A percentile compares a stretch with the other conserved stretches of the same genome.
phyloP scores from a whole-genome alignment of 2,113 vertebrate species.

The Paraplagusia blochii region DNA sequence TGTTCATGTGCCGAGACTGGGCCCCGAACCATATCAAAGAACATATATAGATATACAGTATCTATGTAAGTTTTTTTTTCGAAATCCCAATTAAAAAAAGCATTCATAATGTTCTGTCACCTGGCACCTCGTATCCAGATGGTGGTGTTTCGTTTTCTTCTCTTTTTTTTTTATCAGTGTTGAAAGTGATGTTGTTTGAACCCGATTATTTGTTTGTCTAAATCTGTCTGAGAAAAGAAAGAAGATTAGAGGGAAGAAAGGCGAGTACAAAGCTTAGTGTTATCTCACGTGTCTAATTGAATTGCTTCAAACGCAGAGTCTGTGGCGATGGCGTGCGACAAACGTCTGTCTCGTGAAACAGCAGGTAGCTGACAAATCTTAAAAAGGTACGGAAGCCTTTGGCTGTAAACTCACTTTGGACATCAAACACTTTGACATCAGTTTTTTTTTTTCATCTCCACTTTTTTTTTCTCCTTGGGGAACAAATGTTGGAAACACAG shows the following conservation, averaged over 20 bases:
- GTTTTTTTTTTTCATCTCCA: slow-evolving; percentile 62
- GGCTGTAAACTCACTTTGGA: slow-evolving; percentile 76
- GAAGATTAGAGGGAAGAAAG: slow-evolving; percentile 46
- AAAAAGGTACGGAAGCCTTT: slow-evolving; percentile 74
- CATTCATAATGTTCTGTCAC: slow-evolving; percentile 62
- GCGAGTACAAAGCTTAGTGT: slow-evolving; percentile 60
- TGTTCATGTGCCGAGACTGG: no score
- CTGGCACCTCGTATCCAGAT: slow-evolving; percentile 61
- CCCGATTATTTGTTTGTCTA: slow-evolving; percentile 54
- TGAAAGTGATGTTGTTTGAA: slow-evolving; percentile 43
- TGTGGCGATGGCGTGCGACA: slow-evolving; percentile 70
- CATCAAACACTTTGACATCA: slow-evolving; percentile 77
- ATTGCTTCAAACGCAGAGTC: slow-evolving; percentile 73
- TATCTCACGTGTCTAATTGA: slow-evolving; percentile 75
- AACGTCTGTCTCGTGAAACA: slow-evolving; percentile 76
- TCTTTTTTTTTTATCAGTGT: not conserved
- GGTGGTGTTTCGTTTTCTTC: no score
- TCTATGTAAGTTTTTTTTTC: no score
- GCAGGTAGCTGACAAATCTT: slow-evolving; percentile 80
- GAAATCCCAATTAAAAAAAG: slow-evolving; percentile 46
- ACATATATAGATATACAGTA: no score
- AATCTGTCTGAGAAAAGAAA: slow-evolving; percentile 39
- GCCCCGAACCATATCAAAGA: no score
- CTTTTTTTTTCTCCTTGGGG: slow-evolving; percentile 57
- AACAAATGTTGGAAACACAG: slow-evolving; percentile 64